These are phyloP conservation scores for Drosophila leontia DNA, from an alignment of 1,140 invertebrate species.

Conservation along the genomic window DNA sequence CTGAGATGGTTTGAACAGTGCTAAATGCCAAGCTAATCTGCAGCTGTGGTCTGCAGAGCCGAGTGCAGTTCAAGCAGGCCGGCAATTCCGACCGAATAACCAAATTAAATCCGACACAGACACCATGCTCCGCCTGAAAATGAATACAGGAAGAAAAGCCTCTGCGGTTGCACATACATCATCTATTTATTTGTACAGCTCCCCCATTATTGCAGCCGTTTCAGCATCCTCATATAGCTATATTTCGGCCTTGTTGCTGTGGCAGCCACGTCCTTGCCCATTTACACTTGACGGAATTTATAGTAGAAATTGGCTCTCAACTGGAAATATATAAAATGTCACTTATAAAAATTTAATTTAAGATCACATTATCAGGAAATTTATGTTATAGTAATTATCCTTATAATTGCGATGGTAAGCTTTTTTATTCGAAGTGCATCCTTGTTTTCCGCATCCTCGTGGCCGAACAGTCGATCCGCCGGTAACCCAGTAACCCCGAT, in stretches of 20 bases:
- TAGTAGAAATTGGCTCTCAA: background rate
- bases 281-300: background rate
- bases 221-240: background rate
- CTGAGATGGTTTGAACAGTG: slow-evolving; percentile 5
- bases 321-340: background rate
- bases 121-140: slow-evolving; percentile 11
- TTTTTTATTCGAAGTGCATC: background rate
- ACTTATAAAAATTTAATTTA: background rate
- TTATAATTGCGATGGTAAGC: background rate
- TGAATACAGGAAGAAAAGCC: slow-evolving; percentile 34
- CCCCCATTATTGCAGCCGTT: background rate
- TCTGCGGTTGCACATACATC: slow-evolving; percentile 65
- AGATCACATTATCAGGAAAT: background rate
- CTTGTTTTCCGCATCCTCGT: slow-evolving; percentile 3
- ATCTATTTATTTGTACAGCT: slow-evolving; percentile 57
- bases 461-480: slow-evolving; percentile 29
- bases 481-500: slow-evolving; percentile 72
- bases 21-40: slow-evolving; percentile 28
- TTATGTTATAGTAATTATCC: background rate
- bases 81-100: slow-evolving; percentile 28
- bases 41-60: slow-evolving; percentile 1
- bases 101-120: slow-evolving; percentile 73
- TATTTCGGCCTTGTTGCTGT: slow-evolving; percentile 34
- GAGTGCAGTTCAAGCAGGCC: slow-evolving; percentile 28
- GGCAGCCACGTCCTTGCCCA: background rate